Percentiles rank a stretch among this genome's conserved stretches.
phyloP scores from a whole-genome alignment of 2,888 invertebrate genomes.

The Siphlonurus alternatus region DNA sequence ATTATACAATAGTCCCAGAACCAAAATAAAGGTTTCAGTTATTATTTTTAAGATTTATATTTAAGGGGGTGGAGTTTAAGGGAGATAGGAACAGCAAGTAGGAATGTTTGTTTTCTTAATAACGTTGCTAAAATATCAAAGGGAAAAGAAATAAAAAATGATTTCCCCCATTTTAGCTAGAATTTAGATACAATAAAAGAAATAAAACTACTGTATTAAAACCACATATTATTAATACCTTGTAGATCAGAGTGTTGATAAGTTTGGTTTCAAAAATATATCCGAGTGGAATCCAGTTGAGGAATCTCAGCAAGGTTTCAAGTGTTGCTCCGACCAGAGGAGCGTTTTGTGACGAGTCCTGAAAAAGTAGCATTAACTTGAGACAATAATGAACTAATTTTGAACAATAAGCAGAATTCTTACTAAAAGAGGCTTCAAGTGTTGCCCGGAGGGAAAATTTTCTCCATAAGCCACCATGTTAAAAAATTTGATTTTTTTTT shows the following conservation, averaged over 20 bases:
- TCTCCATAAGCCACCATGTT: too few relatives aligned
- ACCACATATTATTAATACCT: constrained; percentile 27
- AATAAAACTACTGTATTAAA: background rate
- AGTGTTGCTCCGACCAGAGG: constrained; percentile 89
- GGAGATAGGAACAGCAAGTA: too few relatives aligned
- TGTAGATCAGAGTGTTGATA: constrained; percentile 82
- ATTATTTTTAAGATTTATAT: background rate
- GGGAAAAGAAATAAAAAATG: too few relatives aligned
- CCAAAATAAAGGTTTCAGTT: background rate
- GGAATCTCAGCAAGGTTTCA: constrained; percentile 87
- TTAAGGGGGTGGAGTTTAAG: background rate
- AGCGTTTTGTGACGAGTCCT: constrained; percentile 94
- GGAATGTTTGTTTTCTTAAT: too few relatives aligned
- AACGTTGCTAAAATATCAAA: too few relatives aligned
- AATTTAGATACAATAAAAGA: background rate
- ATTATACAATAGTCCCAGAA: background rate
- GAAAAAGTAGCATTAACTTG: constrained; percentile 14
- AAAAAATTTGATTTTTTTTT: too few relatives aligned
- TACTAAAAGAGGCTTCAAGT: background rate
- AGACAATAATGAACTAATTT: background rate
- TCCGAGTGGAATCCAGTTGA: constrained; percentile 99
- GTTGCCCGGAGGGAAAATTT: too few relatives aligned
- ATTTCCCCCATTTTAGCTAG: too few relatives aligned
- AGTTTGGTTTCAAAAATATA: constrained; percentile 99
- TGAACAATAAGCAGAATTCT: background rate